Conservation (phyloP, 2,797 vertebrate species). For the Taeniopygia guttata region DNA sequence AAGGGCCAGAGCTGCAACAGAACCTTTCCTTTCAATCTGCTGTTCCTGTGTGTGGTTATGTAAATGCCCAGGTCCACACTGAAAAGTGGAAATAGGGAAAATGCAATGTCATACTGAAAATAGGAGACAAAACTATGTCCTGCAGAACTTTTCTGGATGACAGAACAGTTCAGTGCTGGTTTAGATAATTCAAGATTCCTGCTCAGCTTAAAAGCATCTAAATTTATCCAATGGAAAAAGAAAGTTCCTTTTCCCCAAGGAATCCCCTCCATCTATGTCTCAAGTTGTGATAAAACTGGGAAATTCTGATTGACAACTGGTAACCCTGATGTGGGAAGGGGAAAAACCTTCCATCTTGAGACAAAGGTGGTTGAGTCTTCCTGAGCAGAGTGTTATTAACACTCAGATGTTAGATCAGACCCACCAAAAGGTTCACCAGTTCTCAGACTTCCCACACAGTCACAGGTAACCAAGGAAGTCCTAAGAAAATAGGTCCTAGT, state of each 20-base stretch:
- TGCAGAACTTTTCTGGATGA: neutral
- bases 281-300: neutral
- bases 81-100: neutral
- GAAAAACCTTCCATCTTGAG: neutral
- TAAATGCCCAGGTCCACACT: neutral
- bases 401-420: neutral
- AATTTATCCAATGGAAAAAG: neutral
- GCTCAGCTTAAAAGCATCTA: neutral
- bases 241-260: neutral
- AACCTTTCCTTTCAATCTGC: neutral
- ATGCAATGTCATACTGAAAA: neutral
- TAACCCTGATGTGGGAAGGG: neutral
- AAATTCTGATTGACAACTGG: neutral
- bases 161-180: neutral
- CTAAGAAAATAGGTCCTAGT: neutral
- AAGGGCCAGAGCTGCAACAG: neutral
- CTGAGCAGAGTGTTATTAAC: neutral
- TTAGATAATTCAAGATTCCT: neutral
- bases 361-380: neutral
- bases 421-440: neutral
- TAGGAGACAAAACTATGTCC: neutral
- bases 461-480: neutral
- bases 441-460: neutral
- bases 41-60: neutral
- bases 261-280: neutral